Conservation (phyloP, 2,888 invertebrate genomes). For the Brachycybe producta region DNA sequence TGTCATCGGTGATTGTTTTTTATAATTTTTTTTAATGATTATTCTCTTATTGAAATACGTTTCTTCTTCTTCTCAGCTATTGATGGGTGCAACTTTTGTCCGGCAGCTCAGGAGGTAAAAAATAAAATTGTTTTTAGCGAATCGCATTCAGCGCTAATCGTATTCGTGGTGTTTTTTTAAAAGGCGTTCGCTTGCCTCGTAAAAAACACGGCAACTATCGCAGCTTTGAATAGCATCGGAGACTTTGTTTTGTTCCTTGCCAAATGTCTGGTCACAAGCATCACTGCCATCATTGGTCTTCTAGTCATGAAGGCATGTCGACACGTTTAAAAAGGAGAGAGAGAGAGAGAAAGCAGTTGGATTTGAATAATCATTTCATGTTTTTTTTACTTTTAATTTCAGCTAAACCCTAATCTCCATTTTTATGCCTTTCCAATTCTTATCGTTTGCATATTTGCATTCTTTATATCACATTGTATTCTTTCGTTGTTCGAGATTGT, state of each 20-base stretch:
- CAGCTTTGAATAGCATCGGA: slow-evolving; percentile 82
- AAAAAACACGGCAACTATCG: slow-evolving; percentile 52
- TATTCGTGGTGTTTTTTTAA: slow-evolving; percentile 23
- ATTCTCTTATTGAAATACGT: neutral
- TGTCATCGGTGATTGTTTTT: slow-evolving; percentile 51
- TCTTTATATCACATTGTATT: slow-evolving; percentile 85
- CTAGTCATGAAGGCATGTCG: slow-evolving; percentile 50
- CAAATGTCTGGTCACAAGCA: slow-evolving; percentile 60
- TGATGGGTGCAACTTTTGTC: slow-evolving; percentile 78
- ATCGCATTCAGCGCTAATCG: neutral
- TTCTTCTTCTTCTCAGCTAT: slow-evolving; percentile 42
- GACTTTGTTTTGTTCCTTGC: slow-evolving; percentile 86
- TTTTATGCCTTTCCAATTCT: slow-evolving; percentile 78
- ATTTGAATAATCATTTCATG: neutral
- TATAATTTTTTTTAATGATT: neutral
- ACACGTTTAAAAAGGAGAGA: neutral
- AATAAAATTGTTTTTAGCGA: no score
- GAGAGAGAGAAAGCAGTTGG: slow-evolving; percentile 1
- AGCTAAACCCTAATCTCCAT: slow-evolving; percentile 51
- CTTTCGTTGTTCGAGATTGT: slow-evolving; percentile 93
- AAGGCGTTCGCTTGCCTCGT: slow-evolving; percentile 77
- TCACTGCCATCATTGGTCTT: slow-evolving; percentile 65
- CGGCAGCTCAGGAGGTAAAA: slow-evolving; percentile 72
- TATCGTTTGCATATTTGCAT: slow-evolving; percentile 62
- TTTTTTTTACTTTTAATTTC: slow-evolving; percentile 5